Conservation (phyloP, 1,140 invertebrate species). For the Tetranychus cinnabarinus region DNA sequence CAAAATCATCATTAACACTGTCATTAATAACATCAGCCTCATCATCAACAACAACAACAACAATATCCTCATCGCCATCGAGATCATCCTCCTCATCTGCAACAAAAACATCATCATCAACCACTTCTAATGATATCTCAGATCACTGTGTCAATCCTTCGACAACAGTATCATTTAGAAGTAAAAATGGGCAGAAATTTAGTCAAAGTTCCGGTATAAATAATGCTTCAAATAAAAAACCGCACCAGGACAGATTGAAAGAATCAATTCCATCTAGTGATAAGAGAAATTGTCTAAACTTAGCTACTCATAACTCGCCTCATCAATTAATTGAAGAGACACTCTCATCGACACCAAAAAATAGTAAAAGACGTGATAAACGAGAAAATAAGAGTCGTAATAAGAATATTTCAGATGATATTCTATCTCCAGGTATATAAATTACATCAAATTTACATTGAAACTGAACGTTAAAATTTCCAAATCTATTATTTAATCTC, state of each 20-base stretch:
- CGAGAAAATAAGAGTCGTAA: conserved; percentile 16
- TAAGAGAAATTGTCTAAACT: neutral
- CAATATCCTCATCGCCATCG: neutral
- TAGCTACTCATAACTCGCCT: neutral
- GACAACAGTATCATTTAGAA: neutral
- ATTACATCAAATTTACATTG: no score
- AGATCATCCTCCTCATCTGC: neutral
- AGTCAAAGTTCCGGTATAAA: neutral
- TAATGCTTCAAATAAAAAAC: no score
- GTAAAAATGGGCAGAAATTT: neutral
- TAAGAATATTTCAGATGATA: conserved; percentile 8
- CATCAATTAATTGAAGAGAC: neutral
- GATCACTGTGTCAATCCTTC: neutral
- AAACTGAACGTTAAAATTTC: no score
- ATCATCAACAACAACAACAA: neutral
- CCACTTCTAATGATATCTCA: neutral
- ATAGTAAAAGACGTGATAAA: conserved; percentile 1
- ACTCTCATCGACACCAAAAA: neutral
- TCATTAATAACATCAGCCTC: neutral
- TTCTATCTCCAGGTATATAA: conserved; percentile 4
- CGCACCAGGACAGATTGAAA: neutral
- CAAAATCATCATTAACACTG: no score
- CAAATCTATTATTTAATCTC: no score
- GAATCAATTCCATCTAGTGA: neutral
- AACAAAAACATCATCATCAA: neutral